Percentiles rank a stretch among this genome's conserved stretches.
Conservation (phyloP, 35 echinoderm and acorn worm species). For the Apostichopus japonicus region DNA sequence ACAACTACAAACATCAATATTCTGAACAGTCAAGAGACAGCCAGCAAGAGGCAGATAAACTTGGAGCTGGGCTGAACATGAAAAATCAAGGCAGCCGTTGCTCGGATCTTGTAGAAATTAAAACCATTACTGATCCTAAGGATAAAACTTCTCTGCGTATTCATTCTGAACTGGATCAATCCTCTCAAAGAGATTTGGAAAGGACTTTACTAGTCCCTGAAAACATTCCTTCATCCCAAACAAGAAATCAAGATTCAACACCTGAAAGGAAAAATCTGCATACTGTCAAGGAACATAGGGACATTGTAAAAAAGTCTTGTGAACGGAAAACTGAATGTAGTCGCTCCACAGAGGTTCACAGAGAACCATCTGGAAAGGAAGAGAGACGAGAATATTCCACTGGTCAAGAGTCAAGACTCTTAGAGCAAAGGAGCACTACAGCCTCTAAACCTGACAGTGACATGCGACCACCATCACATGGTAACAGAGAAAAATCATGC, state of each 20-base stretch:
- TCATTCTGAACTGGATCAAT: slow-evolving; percentile 12
- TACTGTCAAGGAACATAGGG: neutral
- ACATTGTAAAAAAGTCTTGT: neutral
- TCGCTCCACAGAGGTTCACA: neutral
- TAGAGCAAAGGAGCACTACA: neutral
- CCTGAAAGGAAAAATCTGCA: neutral
- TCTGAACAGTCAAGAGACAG: neutral
- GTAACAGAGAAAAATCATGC: slow-evolving; percentile 15
- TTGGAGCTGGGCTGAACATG: neutral
- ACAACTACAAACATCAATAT: slow-evolving; percentile 22
- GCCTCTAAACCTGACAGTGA: slow-evolving; percentile 28
- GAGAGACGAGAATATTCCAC: slow-evolving; percentile 47
- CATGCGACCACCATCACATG: slow-evolving; percentile 10
- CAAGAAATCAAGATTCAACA: slow-evolving; percentile 23
- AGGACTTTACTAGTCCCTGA: neutral
- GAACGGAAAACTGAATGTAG: neutral
- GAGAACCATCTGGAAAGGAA: neutral
- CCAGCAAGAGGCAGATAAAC: neutral
- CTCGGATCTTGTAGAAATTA: neutral
- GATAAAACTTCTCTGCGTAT: slow-evolving; percentile 12
- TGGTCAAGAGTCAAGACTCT: slow-evolving; percentile 1
- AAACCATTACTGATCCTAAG: slow-evolving; percentile 18
- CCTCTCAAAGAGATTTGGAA: neutral
- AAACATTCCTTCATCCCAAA: neutral
- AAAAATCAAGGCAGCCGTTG: neutral